Conservation (phyloP, 2,888 invertebrate genomes). For the Ctenicera cuprea region DNA sequence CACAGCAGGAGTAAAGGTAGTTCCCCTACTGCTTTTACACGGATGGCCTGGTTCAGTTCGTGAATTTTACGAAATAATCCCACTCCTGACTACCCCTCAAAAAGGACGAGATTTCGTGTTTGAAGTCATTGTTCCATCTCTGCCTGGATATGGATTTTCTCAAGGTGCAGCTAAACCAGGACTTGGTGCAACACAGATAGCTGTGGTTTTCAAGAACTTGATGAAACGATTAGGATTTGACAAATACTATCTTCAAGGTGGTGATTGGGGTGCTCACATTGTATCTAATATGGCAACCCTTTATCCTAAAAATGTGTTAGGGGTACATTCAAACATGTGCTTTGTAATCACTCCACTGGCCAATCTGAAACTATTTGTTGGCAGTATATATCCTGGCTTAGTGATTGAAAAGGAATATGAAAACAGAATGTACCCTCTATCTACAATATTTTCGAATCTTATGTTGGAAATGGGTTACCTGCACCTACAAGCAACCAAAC, state of each 20-base stretch:
- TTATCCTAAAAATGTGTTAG: constrained; percentile 77
- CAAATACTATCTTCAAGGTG: constrained; percentile 83
- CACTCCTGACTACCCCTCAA: constrained; percentile 76
- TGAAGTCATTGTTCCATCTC: constrained; percentile 77
- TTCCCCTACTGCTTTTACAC: constrained; percentile 84
- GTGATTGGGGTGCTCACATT: constrained; percentile 87
- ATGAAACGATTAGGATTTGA: constrained; percentile 81
- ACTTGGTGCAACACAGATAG: constrained; percentile 76
- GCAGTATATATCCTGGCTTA: constrained; percentile 51
- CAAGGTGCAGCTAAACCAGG: constrained; percentile 78
- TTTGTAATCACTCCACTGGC: constrained; percentile 51
- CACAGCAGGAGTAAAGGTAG: constrained; percentile 67
- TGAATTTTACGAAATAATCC: constrained; percentile 87
- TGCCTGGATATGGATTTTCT: constrained; percentile 74
- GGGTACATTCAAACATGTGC: constrained; percentile 70
- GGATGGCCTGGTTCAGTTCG: constrained; percentile 93
- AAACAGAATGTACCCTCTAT: constrained; percentile 74
- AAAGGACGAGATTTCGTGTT: constrained; percentile 77
- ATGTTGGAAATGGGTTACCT: constrained; percentile 78
- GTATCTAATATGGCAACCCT: constrained; percentile 77
- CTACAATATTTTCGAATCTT: constrained; percentile 69
- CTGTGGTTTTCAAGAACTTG: constrained; percentile 78
- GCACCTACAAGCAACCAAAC: constrained; percentile 91
- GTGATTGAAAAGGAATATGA: constrained; percentile 72
- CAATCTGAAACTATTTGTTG: constrained; percentile 52